phyloP scores from a whole-genome alignment of 2,113 vertebrate genomes.

The Strigops habroptila region DNA sequence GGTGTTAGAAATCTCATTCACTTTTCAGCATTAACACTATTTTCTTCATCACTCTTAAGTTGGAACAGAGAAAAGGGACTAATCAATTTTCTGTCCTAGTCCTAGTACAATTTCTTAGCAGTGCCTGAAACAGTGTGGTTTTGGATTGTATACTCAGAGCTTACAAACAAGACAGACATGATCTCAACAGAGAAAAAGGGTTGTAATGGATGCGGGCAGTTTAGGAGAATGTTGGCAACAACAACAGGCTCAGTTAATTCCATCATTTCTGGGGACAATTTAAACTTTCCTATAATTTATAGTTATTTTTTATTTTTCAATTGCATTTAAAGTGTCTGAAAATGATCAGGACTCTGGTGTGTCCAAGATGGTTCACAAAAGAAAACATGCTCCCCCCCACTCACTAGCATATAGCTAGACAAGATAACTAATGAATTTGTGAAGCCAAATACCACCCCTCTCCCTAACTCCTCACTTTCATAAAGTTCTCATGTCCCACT shows the following conservation, averaged over 20 bases:
- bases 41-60: slow-evolving; percentile 35
- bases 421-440: not conserved
- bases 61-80: slow-evolving; percentile 6
- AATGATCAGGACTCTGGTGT: not conserved
- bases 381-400: not conserved
- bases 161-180: not conserved
- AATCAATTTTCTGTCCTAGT: slow-evolving; percentile 37
- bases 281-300: not conserved
- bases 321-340: not conserved
- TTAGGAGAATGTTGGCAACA: not conserved
- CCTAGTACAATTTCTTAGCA: not conserved
- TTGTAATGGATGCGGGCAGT: not conserved
- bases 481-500: not conserved
- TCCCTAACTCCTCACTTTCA: not conserved
- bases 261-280: not conserved
- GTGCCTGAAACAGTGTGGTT: not conserved
- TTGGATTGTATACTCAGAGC: not conserved
- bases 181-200: not conserved
- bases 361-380: not conserved
- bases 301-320: not conserved
- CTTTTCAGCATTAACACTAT: slow-evolving; percentile 35
- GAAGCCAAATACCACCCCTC: not conserved
- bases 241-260: not conserved
- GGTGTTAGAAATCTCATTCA: slow-evolving; percentile 56
- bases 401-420: not conserved